These are phyloP conservation scores for Eupithecia subfuscata DNA, from an alignment of 2,888 invertebrate genomes.

Conservation along the genomic window DNA sequence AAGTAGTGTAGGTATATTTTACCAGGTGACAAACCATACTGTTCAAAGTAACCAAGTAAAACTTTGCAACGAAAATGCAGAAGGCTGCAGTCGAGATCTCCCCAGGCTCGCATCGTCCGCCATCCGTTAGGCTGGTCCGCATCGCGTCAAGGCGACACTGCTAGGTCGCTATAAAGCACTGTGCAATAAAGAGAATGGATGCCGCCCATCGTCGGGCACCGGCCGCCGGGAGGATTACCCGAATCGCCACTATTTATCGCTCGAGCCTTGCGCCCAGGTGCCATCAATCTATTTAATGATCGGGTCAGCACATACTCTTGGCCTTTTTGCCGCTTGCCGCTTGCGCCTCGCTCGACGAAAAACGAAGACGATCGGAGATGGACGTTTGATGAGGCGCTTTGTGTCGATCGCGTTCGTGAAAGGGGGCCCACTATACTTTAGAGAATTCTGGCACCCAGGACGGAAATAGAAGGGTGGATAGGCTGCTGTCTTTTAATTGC, in stretches of 20 bases:
- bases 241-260: constrained; percentile 84
- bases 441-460: constrained; percentile 8
- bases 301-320: constrained; percentile 82
- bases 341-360: constrained; percentile 61
- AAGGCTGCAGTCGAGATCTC: constrained; percentile 36
- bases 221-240: constrained; percentile 81
- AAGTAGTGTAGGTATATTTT: too few species aligned
- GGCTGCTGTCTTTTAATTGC: constrained; percentile 10
- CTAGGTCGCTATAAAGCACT: constrained; percentile 80
- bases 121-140: constrained; percentile 74
- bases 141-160: constrained; percentile 74
- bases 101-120: constrained; percentile 54
- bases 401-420: constrained; percentile 73
- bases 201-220: constrained; percentile 80
- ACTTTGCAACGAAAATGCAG: constrained; percentile 31
- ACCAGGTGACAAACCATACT: background rate
- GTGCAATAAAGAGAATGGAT: constrained; percentile 84
- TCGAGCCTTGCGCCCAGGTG: constrained; percentile 82
- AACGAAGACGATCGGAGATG: constrained; percentile 77
- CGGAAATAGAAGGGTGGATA: constrained; percentile 9
- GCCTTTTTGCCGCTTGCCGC: constrained; percentile 73
- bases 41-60: constrained; percentile 19
- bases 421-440: constrained; percentile 71
- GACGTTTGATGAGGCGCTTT: constrained; percentile 84
- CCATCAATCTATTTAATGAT: constrained; percentile 85